Evolutionary conservation across 2,797 vertebrate genomes (phyloP), one percentile per base, ranked within the genome.

Genomic region (Dallia pectoralis): DNA sequence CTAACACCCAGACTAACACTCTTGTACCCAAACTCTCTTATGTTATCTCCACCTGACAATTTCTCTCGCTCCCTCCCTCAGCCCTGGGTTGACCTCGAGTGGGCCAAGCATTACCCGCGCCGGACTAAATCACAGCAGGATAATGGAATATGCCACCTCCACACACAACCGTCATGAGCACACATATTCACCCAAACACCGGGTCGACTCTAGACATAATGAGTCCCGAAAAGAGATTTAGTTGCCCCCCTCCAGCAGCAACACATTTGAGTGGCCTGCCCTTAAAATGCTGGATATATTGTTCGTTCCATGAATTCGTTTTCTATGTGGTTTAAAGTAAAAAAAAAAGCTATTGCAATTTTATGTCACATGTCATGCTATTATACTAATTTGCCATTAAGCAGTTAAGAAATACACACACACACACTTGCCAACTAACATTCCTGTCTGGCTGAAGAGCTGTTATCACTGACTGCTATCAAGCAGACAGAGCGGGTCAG

Each of bases 111-210:
- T 91, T 90, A 91, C 87, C 85, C 81, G 81, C 69, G 86, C 82
- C 76, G 75, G 77, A 88, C 87, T 91, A 92, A 93, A 93, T 93
- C 91, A 92, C 87, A 83, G 86, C 69, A 40, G n/a, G 82, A 82
- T 91, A 93, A 93, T 92, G 87, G 89, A 89, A 90, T 87, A 90
- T 87, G 86, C 81, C 85, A 89, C 86, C 75, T 86, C n/a, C 65
- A 36, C 70, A 36, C 70, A 27, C 47, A 70, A 75, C 36, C 78
- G 63, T 69, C 36, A 32, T 33, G 32, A 49, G 78, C 65, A 77
- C 80, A 70, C 79, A 71, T 70, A 29, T 44, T 53, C 79, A 74
- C 74, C 40, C 40, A 30, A 44, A 72, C 61, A 40, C 36, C 64
- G 2, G 36, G 36, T 9, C 36, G 36, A 9, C 36, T 40, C 1